Conservation (phyloP, 2,797 vertebrate genomes). For the Chaetodon trifasciatus region DNA sequence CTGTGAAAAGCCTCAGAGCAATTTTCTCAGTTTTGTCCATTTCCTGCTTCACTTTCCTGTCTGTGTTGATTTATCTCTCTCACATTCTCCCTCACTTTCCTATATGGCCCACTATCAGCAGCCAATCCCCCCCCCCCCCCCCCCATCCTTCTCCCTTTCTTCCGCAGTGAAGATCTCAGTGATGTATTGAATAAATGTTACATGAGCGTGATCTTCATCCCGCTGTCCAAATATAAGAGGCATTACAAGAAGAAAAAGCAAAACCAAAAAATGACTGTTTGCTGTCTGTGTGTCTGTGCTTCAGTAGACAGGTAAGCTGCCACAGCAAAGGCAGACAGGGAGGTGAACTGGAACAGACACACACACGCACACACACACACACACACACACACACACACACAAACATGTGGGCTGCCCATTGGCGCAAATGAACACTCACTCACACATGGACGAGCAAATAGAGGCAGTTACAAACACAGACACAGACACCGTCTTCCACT, state of each 20-base stretch:
- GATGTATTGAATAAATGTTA: constrained; percentile 10
- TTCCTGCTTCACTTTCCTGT: background rate
- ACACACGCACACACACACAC: constrained; percentile 17
- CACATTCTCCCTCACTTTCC: too few species aligned
- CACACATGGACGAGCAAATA: constrained; percentile 45
- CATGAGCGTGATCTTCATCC: background rate
- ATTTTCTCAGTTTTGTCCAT: background rate
- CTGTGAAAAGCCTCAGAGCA: background rate
- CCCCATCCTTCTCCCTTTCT: background rate
- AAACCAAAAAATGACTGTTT: background rate
- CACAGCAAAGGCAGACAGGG: constrained; percentile 17
- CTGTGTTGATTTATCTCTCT: background rate
- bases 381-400: constrained; percentile 19
- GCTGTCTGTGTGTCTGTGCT: constrained; percentile 26
- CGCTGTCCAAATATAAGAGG: constrained; percentile 23
- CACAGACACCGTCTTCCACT: constrained; percentile 22
- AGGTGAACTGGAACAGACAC: constrained; percentile 37
- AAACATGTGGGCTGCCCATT: background rate
- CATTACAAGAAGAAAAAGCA: background rate
- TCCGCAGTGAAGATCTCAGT: background rate
- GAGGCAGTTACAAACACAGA: constrained; percentile 32
- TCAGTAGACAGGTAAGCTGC: constrained; percentile 44
- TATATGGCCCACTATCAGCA: background rate
- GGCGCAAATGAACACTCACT: constrained; percentile 37
- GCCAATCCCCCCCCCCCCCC: background rate